Conservation (phyloP, 2,797 vertebrate genomes). For the Mormyrops boulengeri region DNA sequence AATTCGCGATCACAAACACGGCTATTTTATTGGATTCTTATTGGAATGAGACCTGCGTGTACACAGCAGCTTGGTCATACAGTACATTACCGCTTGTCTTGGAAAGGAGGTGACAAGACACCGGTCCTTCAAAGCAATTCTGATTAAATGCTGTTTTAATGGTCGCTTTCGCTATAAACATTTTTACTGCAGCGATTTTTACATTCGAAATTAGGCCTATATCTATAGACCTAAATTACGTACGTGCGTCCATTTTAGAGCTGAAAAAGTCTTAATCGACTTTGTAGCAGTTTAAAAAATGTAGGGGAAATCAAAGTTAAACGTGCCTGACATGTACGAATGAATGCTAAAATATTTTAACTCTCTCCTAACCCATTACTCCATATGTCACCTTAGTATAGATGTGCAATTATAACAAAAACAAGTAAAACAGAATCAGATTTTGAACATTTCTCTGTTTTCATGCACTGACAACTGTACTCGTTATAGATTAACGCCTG, state of each 20-base stretch:
- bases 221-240: not conserved
- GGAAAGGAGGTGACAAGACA: not conserved
- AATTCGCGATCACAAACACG: not conserved
- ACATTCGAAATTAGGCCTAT: not conserved
- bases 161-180: not conserved
- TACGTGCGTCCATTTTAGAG: not conserved
- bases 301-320: not conserved
- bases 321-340: not conserved
- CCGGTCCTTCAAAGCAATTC: not conserved
- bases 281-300: not conserved
- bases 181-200: not conserved
- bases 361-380: not conserved
- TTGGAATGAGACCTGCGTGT: not conserved
- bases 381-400: not conserved
- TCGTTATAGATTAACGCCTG: not conserved
- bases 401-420: not conserved
- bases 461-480: not conserved
- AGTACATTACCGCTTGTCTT: not conserved
- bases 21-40: not conserved
- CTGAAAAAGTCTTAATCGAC: not conserved
- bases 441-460: not conserved
- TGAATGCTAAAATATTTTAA: not conserved
- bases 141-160: not conserved
- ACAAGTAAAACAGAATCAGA: not conserved
- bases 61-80: not conserved